A percentile compares a stretch with the other conserved stretches of the same genome.
These are phyloP conservation scores for Alviniconcha marisindica DNA, from an alignment of 1,140 invertebrate species.

Conservation along the genomic window DNA sequence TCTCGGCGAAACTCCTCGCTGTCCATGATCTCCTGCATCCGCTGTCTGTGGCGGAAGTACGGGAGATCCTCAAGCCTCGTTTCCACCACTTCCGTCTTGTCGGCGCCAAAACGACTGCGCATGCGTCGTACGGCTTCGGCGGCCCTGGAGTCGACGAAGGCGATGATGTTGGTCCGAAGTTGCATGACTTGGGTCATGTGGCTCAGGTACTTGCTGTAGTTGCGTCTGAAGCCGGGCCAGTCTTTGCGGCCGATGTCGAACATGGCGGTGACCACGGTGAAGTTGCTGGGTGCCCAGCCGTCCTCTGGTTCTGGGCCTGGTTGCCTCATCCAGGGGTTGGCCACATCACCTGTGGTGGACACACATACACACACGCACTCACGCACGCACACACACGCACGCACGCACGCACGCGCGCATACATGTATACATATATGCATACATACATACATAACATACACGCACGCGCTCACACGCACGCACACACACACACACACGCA, in stretches of 20 bases:
- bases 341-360: no score
- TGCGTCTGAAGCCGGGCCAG: no score
- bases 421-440: background rate
- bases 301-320: no score
- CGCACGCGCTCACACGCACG: background rate
- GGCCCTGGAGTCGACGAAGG: slow-evolving; percentile 32
- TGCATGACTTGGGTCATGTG: slow-evolving; percentile 28
- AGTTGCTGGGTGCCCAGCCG: no score
- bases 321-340: no score
- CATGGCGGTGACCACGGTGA: no score
- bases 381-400: slow-evolving; percentile 3
- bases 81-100: slow-evolving; percentile 20
- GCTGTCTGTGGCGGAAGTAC: slow-evolving; percentile 28
- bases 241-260: no score
- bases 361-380: background rate
- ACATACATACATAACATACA: background rate
- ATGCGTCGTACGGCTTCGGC: background rate
- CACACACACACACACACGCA: background rate
- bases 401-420: background rate
- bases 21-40: slow-evolving; percentile 33
- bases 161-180: slow-evolving; percentile 36
- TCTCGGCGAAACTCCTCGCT: slow-evolving; percentile 22
- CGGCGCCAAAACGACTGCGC: background rate
- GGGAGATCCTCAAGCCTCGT: slow-evolving; percentile 24
- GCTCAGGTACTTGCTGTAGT: slow-evolving; percentile 25